Conservation (phyloP, 2,888 invertebrate genomes). For the Caenorhabditis japonica region DNA sequence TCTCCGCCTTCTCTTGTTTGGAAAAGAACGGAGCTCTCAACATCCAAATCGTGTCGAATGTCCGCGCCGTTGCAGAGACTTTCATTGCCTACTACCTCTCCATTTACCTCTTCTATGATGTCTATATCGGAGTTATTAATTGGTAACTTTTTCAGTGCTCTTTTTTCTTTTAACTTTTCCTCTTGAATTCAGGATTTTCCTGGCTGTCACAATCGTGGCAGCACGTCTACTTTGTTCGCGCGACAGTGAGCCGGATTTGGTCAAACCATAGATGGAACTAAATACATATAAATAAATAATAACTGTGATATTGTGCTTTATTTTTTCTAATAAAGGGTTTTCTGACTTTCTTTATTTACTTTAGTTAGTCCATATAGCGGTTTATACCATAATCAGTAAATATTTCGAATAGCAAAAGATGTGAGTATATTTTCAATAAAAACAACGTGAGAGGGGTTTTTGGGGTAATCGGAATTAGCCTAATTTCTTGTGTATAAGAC, state of each 20-base stretch:
- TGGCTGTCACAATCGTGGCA: constrained; percentile 31
- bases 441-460: no score
- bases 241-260: constrained; percentile 29
- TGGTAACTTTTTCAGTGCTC: no score
- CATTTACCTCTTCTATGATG: constrained; percentile 74
- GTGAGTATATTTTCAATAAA: no score
- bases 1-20: constrained; percentile 62
- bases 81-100: constrained; percentile 71
- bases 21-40: constrained; percentile 62
- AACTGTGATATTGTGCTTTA: neutral
- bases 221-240: constrained; percentile 11
- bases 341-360: neutral
- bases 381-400: no score
- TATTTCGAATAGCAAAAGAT: no score
- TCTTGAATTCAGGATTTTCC: constrained; percentile 27
- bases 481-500: no score
- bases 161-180: neutral
- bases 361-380: no score
- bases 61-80: constrained; percentile 69
- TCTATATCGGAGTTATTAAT: constrained; percentile 64
- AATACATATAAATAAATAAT: constrained; percentile 22
- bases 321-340: constrained; percentile 10
- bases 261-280: constrained; percentile 52
- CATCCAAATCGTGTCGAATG: constrained; percentile 65
- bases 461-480: no score